A percentile compares a stretch with the other conserved stretches of the same genome.
phyloP scores from a whole-genome alignment of 1,140 invertebrate species.

The Drosophila paulistorum region DNA sequence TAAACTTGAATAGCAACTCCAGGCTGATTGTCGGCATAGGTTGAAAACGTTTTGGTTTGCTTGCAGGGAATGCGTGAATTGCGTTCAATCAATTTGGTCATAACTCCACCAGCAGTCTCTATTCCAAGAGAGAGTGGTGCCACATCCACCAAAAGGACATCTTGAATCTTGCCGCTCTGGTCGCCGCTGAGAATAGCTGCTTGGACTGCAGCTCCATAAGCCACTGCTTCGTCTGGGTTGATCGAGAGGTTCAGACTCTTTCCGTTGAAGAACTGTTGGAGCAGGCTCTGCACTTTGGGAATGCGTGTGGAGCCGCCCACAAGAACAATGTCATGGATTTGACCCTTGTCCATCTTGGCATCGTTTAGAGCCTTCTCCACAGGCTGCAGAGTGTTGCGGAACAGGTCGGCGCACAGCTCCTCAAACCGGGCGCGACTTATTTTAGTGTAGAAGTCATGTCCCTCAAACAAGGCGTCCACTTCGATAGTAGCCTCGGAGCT shows the following conservation, averaged over 20 bases:
- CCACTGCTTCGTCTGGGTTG: slow-evolving; percentile 92
- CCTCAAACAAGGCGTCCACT: slow-evolving; percentile 89
- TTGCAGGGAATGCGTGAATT: slow-evolving; percentile 87
- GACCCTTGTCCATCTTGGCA: slow-evolving; percentile 89
- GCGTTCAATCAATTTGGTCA: slow-evolving; percentile 87
- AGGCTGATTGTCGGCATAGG: slow-evolving; percentile 89
- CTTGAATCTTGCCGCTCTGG: slow-evolving; percentile 89
- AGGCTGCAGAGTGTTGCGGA: slow-evolving; percentile 87
- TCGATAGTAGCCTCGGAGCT: slow-evolving; percentile 89
- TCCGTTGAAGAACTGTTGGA: slow-evolving; percentile 87
- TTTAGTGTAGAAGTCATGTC: slow-evolving; percentile 93
- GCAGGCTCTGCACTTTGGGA: slow-evolving; percentile 87
- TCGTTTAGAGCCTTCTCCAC: slow-evolving; percentile 90
- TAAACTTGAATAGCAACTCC: slow-evolving; percentile 88
- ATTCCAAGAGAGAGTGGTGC: slow-evolving; percentile 86
- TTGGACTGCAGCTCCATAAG: slow-evolving; percentile 89
- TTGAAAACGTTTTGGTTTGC: slow-evolving; percentile 87
- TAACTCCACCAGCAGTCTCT: slow-evolving; percentile 86
- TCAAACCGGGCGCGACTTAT: slow-evolving; percentile 93
- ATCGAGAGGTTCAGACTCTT: slow-evolving; percentile 88
- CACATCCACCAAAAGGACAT: slow-evolving; percentile 85
- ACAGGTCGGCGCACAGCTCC: slow-evolving; percentile 93
- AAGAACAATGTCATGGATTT: slow-evolving; percentile 87
- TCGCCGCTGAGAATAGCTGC: slow-evolving; percentile 90
- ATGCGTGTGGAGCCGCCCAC: slow-evolving; percentile 87